These are phyloP conservation scores for Anoncus sp. DNA, from an alignment of 2,888 invertebrate genomes.

Conservation along the genomic window DNA sequence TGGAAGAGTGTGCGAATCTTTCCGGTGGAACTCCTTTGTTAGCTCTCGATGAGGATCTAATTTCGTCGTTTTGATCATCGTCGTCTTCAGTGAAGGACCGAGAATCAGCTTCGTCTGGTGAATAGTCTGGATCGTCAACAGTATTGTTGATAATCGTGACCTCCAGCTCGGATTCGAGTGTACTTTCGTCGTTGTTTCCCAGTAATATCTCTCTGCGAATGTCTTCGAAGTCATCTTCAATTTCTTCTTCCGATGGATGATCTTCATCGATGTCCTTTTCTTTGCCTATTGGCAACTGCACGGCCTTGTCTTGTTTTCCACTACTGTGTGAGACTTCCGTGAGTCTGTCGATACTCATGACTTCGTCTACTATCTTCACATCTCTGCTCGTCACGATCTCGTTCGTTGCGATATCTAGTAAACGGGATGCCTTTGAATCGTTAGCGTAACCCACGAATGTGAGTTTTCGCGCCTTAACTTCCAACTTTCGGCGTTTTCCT, in stretches of 20 bases:
- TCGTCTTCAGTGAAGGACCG: slow-evolving; percentile 11
- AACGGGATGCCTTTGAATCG: slow-evolving; percentile 48
- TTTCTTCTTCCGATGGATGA: no score
- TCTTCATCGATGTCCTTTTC: no score
- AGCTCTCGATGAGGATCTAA: slow-evolving; percentile 11
- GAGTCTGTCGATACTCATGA: slow-evolving; percentile 15
- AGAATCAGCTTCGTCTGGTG: neutral
- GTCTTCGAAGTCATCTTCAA: no score
- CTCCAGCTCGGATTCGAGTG: neutral
- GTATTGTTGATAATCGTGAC: neutral
- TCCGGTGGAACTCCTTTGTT: slow-evolving; percentile 35
- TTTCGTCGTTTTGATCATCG: neutral
- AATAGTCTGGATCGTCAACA: neutral
- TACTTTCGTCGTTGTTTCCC: no score
- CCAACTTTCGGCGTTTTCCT: slow-evolving; percentile 53
- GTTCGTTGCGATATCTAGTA: slow-evolving; percentile 41
- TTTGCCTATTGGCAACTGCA: no score
- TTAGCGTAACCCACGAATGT: slow-evolving; percentile 51
- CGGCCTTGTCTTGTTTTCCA: no score
- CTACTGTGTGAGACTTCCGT: neutral
- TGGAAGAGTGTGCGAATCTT: slow-evolving; percentile 16
- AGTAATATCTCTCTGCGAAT: no score
- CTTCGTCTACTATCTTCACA: slow-evolving; percentile 40
- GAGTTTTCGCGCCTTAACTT: slow-evolving; percentile 38
- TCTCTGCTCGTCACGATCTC: slow-evolving; percentile 44